Evolutionary conservation across 2,113 vertebrate species (phyloP).

Genomic region (Syngnathus floridae): DNA sequence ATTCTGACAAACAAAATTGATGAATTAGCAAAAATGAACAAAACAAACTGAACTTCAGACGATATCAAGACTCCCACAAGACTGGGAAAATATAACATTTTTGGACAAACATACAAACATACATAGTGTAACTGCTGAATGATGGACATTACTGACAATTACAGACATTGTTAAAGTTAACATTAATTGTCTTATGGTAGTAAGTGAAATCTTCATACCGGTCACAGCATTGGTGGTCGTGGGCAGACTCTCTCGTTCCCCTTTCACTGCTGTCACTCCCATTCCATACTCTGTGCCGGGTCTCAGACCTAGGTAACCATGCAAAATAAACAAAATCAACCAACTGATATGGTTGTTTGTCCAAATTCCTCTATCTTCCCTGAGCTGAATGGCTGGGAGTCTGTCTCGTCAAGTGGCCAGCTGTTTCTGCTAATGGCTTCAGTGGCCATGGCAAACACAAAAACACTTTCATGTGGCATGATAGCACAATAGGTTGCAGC

Average conservation of each 20-base stretch:
- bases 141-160: not conserved
- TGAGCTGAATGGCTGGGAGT: slow-evolving; percentile 21
- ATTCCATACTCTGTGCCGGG: slow-evolving; percentile 95
- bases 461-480: slow-evolving; percentile 39
- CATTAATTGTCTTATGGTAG: not conserved
- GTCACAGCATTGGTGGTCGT: slow-evolving; percentile 91
- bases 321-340: slow-evolving; percentile 14
- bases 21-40: not conserved
- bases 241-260: slow-evolving; percentile 84
- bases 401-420: slow-evolving; percentile 43
- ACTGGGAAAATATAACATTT: no score
- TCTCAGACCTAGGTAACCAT: slow-evolving; percentile 73
- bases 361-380: slow-evolving; percentile 25
- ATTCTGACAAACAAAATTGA: no score
- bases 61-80: no score
- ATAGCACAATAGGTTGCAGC: slow-evolving; percentile 43
- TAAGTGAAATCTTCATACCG: slow-evolving; percentile 66
- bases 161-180: not conserved
- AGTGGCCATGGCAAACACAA: slow-evolving; percentile 24
- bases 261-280: slow-evolving; percentile 89
- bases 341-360: slow-evolving; percentile 22
- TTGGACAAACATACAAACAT: not conserved
- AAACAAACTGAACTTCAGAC: not conserved
- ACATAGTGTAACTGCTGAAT: not conserved
- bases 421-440: slow-evolving; percentile 46